These are phyloP conservation scores for Thryonomys swinderianus DNA, from an alignment of 2,113 vertebrate species.

Conservation along the genomic window DNA sequence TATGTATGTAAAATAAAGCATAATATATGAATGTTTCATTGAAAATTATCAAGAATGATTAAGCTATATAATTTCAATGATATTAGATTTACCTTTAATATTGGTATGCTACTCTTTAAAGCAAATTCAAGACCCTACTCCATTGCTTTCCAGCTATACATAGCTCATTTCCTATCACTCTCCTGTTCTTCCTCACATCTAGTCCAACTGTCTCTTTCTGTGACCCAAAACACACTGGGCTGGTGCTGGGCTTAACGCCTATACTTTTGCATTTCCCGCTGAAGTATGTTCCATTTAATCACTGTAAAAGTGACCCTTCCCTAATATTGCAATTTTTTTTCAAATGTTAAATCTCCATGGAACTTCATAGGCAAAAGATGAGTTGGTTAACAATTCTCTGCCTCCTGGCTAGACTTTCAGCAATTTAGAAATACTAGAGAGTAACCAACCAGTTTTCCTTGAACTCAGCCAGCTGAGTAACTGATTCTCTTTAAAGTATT, in stretches of 20 bases:
- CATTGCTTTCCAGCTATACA: background rate
- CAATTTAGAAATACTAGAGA: background rate
- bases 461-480: background rate
- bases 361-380: background rate
- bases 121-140: background rate
- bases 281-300: background rate
- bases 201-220: background rate
- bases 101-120: background rate
- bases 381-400: background rate
- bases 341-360: background rate
- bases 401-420: background rate
- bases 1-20: background rate
- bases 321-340: slow-evolving; percentile 50
- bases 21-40: background rate
- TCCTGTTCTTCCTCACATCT: background rate
- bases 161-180: background rate
- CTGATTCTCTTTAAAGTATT: background rate
- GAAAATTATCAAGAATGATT: background rate
- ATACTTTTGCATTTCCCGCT: background rate
- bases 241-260: background rate
- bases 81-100: no score
- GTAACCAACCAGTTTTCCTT: background rate
- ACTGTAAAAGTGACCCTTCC: background rate
- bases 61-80: background rate
- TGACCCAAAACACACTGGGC: background rate